A percentile compares a stretch with the other conserved stretches of the same genome.
These are phyloP conservation scores for Diloba caeruleocephala DNA, from an alignment of 2,888 invertebrate species.

Conservation along the genomic window DNA sequence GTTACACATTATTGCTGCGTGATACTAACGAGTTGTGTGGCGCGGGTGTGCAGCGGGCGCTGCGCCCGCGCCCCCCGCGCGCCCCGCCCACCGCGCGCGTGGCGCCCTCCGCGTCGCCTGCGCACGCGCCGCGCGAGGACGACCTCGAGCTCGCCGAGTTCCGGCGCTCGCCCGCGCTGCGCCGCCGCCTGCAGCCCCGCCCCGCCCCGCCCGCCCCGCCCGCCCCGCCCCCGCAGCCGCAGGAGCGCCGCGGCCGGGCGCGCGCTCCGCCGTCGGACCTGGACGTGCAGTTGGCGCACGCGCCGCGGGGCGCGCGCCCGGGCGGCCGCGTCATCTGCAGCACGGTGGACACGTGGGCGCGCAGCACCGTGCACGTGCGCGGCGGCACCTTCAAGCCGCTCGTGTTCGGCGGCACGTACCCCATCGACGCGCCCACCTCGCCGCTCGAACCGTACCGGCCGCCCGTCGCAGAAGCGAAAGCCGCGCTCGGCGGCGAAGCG, in stretches of 20 bases:
- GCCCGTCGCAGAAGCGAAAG: constrained; percentile 92
- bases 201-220: constrained; percentile 35
- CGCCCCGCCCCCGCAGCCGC: constrained; percentile 37
- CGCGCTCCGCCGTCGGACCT: constrained; percentile 7
- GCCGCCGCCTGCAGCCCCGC: constrained; percentile 56
- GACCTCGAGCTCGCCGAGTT: constrained; percentile 41
- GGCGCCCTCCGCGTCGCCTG: constrained; percentile 33
- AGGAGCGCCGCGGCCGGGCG: constrained; percentile 7
- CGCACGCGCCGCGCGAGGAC: constrained; percentile 32
- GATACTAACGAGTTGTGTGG: constrained; percentile 53
- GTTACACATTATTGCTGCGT: constrained; percentile 23
- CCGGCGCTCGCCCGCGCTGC: constrained; percentile 47
- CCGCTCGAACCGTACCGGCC: constrained; percentile 49
- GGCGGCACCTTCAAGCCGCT: constrained; percentile 89
- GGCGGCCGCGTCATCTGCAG: constrained; percentile 87
- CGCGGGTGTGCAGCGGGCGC: constrained; percentile 48
- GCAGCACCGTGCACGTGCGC: constrained; percentile 76
- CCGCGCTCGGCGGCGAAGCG: constrained; percentile 57
- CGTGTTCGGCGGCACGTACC: constrained; percentile 95
- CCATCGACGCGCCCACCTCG: constrained; percentile 92
- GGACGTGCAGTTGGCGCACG: constrained; percentile 51
- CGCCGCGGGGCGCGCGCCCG: constrained; percentile 59
- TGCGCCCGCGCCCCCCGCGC: constrained; percentile 39
- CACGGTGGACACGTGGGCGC: constrained; percentile 91
- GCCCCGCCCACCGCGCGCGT: constrained; percentile 40